Evolutionary conservation across 2,888 invertebrate species (phyloP).

Genomic region (Helicoverpa assulta): DNA sequence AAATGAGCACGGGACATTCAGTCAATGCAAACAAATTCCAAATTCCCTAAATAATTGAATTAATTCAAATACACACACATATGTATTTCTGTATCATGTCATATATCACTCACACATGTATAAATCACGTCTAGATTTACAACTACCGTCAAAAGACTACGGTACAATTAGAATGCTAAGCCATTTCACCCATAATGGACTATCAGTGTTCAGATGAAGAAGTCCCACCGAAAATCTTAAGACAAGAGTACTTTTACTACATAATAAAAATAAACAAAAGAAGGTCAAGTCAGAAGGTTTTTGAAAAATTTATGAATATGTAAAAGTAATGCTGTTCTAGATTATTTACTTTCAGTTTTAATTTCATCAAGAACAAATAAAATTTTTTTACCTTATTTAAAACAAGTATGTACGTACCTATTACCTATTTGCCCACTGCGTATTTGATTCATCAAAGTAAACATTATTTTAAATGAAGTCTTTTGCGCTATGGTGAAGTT

Average conservation of each 20-base stretch:
- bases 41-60: neutral
- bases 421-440: no score
- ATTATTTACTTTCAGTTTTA: no score
- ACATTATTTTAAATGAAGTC: no score
- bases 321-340: no score
- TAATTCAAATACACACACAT: neutral
- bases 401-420: no score
- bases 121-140: slow-evolving; percentile 42
- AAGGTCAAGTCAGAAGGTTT: slow-evolving; percentile 1
- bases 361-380: no score
- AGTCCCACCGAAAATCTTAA: slow-evolving; percentile 54
- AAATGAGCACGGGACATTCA: no score
- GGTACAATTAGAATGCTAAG: slow-evolving; percentile 46
- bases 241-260: slow-evolving; percentile 19
- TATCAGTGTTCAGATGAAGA: slow-evolving; percentile 53
- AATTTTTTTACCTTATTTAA: no score
- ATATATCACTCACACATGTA: neutral
- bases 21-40: no score
- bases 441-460: no score
- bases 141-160: slow-evolving; percentile 49
- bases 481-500: no score
- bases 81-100: slow-evolving; percentile 7
- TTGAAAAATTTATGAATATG: neutral
- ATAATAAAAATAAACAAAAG: neutral
- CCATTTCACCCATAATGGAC: slow-evolving; percentile 49